Conservation (phyloP, 2,888 invertebrate genomes). For the Mesoligia furuncula region DNA sequence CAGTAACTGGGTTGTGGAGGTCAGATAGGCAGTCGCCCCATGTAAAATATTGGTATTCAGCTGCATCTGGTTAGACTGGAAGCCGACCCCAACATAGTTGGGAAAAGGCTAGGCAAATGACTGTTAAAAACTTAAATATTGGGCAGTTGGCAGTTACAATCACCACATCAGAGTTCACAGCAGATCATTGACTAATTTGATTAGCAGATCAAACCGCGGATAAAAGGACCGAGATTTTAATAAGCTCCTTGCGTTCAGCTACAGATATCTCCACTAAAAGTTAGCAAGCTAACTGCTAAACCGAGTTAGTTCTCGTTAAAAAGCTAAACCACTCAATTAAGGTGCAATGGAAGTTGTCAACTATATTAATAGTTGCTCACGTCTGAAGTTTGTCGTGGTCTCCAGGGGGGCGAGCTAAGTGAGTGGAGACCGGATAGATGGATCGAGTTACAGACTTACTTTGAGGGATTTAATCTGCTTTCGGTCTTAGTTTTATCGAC, state of each 20-base stretch:
- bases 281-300: constrained; percentile 21
- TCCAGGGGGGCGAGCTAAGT: constrained; percentile 31
- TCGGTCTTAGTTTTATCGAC: not conserved
- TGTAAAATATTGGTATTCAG: no score
- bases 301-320: constrained; percentile 27
- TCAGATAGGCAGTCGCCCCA: no score
- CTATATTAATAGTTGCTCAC: constrained; percentile 49
- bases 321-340: constrained; percentile 49
- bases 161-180: no score
- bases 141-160: no score
- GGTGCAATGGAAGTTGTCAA: constrained; percentile 33
- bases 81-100: no score
- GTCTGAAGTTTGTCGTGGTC: constrained; percentile 35
- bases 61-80: no score
- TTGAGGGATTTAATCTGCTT: constrained; percentile 34
- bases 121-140: not conserved
- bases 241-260: not conserved
- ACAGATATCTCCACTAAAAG: constrained; percentile 1
- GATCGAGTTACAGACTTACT: constrained; percentile 32
- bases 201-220: no score
- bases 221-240: not conserved
- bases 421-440: constrained; percentile 22
- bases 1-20: no score
- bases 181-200: not conserved
- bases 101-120: no score